phyloP scores from a whole-genome alignment of 92 coral and sea anemone genomes.

The Parazoanthus atlanticus region DNA sequence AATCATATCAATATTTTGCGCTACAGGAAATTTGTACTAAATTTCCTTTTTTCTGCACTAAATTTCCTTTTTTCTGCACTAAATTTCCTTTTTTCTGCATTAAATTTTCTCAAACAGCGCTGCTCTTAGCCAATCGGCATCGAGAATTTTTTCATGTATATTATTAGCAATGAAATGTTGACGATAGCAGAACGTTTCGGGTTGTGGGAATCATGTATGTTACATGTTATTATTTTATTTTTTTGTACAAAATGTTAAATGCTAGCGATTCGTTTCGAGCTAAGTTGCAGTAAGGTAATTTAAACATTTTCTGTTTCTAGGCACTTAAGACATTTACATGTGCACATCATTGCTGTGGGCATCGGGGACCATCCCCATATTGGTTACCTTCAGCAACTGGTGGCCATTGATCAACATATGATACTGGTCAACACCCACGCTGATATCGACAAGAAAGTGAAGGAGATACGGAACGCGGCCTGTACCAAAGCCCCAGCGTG shows the following conservation, averaged over 20 bases:
- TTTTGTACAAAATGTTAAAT: neutral
- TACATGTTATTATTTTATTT: no score
- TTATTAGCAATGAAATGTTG: no score
- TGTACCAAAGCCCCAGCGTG: constrained; percentile 20
- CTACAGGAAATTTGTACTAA: no score
- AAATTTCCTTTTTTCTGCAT: no score
- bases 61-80: no score
- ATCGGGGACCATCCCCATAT: neutral
- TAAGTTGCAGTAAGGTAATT: neutral
- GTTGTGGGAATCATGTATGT: no score
- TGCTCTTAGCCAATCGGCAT: no score
- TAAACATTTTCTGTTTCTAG: neutral
- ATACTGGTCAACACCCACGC: neutral
- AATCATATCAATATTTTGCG: no score
- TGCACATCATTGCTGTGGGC: constrained; percentile 11
- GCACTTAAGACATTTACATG: neutral
- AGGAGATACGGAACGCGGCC: neutral
- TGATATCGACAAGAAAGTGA: neutral
- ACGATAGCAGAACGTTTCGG: no score
- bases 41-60: no score
- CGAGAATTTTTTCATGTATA: no score
- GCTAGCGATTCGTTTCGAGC: neutral
- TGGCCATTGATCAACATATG: neutral
- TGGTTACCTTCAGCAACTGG: constrained; percentile 12
- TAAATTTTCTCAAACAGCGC: no score